Evolutionary conservation across 1,140 invertebrate genomes (phyloP).

Genomic region (Glossosoma conforme): DNA sequence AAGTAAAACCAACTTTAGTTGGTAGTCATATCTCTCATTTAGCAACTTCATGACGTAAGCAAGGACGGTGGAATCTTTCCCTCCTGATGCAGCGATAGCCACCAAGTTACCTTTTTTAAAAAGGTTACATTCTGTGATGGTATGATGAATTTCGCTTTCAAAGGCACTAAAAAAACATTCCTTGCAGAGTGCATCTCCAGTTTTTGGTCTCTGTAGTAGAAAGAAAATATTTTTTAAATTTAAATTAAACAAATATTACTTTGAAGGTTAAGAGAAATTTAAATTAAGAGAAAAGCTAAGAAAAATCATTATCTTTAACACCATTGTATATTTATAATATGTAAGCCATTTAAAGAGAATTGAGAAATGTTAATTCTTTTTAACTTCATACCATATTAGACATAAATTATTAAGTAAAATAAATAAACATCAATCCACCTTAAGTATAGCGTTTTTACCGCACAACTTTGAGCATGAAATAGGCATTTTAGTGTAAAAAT

Average conservation of each 20-base stretch:
- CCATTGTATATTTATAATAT: not conserved
- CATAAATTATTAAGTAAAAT: conserved; percentile 4
- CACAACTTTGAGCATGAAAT: conserved; percentile 59
- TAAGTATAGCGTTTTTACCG: conserved; percentile 66
- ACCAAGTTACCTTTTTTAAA: conserved; percentile 85
- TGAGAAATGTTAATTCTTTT: conserved; percentile 8
- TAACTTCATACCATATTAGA: conserved; percentile 12
- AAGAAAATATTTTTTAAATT: conserved; percentile 17
- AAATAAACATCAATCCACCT: conserved; percentile 48
- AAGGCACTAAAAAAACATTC: conserved; percentile 93
- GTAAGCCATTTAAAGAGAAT: conserved; percentile 10
- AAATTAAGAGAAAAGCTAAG: conserved; percentile 1
- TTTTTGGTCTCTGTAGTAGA: conserved; percentile 75
- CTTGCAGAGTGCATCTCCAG: conserved; percentile 88
- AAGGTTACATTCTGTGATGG: conserved; percentile 78
- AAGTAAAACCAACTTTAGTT: conserved; percentile 83
- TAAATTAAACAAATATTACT: not conserved
- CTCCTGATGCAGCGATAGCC: conserved; percentile 94
- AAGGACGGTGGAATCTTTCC: conserved; percentile 98
- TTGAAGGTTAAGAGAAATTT: conserved; percentile 3
- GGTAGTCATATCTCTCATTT: conserved; percentile 90
- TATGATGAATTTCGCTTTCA: conserved; percentile 95
- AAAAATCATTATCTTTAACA: conserved; percentile 4
- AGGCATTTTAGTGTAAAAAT: conserved; percentile 18
- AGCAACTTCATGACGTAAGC: conserved; percentile 87